phyloP scores from a whole-genome alignment of 2,113 vertebrate genomes.

The Uria lomvia region DNA sequence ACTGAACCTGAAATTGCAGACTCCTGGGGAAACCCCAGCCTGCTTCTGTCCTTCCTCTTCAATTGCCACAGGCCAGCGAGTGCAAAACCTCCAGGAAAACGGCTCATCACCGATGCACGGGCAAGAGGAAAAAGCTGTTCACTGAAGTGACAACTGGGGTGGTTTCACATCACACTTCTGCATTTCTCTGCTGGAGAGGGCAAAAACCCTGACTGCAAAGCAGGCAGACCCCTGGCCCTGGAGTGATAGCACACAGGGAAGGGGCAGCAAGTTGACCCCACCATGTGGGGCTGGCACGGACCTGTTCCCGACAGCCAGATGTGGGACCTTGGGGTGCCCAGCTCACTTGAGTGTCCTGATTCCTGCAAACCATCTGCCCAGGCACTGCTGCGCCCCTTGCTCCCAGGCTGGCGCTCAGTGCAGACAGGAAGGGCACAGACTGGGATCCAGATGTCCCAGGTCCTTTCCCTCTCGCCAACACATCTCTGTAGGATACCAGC shows the following conservation, averaged over 20 bases:
- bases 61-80: accelerated
- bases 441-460: background rate
- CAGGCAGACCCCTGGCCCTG: background rate
- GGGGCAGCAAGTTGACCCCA: background rate
- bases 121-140: background rate
- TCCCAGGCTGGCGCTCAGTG: background rate
- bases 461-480: background rate
- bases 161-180: background rate
- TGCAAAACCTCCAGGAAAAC: background rate
- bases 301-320: background rate
- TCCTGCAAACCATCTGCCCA: background rate
- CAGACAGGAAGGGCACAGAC: background rate
- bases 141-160: background rate
- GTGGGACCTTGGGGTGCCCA: background rate
- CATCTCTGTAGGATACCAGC: accelerated
- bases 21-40: background rate
- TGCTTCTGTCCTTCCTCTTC: background rate
- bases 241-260: accelerated
- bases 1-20: background rate
- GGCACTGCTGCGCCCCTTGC: background rate
- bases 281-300: accelerated
- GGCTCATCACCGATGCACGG: accelerated
- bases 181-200: background rate
- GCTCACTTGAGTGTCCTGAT: background rate
- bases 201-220: background rate